phyloP scores from a whole-genome alignment of 2,797 vertebrate genomes.

The Bradypodion pumilum region DNA sequence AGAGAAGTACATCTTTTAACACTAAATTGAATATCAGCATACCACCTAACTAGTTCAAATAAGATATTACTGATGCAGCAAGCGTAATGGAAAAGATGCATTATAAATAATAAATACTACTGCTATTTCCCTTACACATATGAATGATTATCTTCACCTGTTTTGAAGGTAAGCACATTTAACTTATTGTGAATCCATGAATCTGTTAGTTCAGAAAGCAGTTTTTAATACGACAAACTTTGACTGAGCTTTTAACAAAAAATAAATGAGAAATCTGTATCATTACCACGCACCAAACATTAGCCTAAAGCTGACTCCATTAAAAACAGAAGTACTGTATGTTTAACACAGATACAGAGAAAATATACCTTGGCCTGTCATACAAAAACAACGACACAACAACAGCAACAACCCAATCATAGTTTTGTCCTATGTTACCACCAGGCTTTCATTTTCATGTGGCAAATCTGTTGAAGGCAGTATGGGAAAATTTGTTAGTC shows the following conservation, averaged over 20 bases:
- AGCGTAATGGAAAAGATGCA: conserved; percentile 41
- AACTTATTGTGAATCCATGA: conserved; percentile 49
- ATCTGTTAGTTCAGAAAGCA: conserved; percentile 32
- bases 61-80: conserved; percentile 24
- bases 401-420: conserved; percentile 53
- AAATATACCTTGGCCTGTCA: conserved; percentile 67
- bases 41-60: conserved; percentile 16
- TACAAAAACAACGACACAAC: conserved; percentile 60
- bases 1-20: not conserved
- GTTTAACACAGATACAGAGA: conserved; percentile 68
- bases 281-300: conserved; percentile 58
- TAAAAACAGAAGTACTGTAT: conserved; percentile 46
- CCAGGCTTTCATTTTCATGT: conserved; percentile 53
- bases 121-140: conserved; percentile 34
- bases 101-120: conserved; percentile 25
- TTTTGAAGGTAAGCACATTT: conserved; percentile 32
- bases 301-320: conserved; percentile 54
- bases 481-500: conserved; percentile 58
- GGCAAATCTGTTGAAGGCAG: conserved; percentile 55
- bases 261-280: conserved; percentile 54
- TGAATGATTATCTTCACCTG: conserved; percentile 31
- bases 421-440: conserved; percentile 69
- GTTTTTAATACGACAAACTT: conserved; percentile 28
- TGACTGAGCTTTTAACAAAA: conserved; percentile 41
- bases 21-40: conserved; percentile 20